Evolutionary conservation across 2,888 invertebrate genomes (phyloP).

Genomic region (Tiliacea aurago): DNA sequence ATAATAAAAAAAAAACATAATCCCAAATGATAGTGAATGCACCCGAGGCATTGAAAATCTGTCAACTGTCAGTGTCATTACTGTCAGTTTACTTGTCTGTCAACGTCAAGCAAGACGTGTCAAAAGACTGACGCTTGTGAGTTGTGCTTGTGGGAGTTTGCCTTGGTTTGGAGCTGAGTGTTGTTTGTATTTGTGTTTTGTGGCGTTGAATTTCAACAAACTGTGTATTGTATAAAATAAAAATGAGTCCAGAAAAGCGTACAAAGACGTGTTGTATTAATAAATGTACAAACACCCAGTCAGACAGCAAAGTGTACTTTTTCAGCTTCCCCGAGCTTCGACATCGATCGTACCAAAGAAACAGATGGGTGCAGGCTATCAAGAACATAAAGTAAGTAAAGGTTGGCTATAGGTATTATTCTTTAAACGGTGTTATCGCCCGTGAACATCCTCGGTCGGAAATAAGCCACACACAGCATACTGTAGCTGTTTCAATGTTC

Average conservation of each 20-base stretch:
- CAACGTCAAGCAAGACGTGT: not conserved
- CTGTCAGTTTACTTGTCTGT: not conserved
- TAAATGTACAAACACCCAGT: constrained; percentile 20
- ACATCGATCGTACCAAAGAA: not conserved
- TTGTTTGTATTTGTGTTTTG: constrained; percentile 1
- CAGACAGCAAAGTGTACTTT: constrained; percentile 24
- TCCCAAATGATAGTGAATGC: no score
- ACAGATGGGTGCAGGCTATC: constrained; percentile 26
- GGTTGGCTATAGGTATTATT: not conserved
- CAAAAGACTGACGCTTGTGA: not conserved
- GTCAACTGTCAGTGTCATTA: not conserved
- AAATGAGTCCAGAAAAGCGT: constrained; percentile 12
- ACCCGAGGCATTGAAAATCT: not conserved
- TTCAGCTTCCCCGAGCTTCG: constrained; percentile 6
- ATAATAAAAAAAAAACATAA: no score
- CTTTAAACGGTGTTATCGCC: fast-evolving
- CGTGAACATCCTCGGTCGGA: not conserved
- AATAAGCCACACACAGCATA: not conserved
- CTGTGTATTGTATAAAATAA: not conserved
- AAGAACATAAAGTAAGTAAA: constrained; percentile 28
- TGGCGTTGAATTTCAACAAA: not conserved
- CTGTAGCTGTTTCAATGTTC: not conserved
- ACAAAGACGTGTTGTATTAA: constrained; percentile 22
- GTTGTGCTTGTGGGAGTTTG: no score
- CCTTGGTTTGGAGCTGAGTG: not conserved